phyloP scores from a whole-genome alignment of 2,888 invertebrate genomes.

The Eupithecia abbreviata region DNA sequence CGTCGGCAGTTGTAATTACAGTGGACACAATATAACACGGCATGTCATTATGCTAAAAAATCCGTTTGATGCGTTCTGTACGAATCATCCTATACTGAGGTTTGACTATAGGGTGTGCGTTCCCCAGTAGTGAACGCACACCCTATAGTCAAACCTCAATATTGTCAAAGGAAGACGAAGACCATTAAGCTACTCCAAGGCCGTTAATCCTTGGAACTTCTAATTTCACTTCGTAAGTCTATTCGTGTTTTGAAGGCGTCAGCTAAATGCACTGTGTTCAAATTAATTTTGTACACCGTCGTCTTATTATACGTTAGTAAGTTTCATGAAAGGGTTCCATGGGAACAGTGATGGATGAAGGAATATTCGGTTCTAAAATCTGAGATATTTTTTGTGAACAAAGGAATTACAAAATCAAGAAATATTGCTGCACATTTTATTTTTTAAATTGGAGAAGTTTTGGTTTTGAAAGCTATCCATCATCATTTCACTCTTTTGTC shows the following conservation, averaged over 20 bases:
- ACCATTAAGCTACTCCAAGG: conserved; percentile 30
- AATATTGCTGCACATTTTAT: too few relatives aligned
- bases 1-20: too few relatives aligned
- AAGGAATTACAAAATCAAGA: background rate
- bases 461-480: background rate
- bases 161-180: conserved; percentile 21
- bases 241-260: conserved; percentile 18
- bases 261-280: conserved; percentile 45
- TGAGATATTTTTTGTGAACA: background rate
- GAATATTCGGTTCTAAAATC: background rate
- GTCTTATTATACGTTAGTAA: conserved; percentile 41
- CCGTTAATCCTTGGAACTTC: conserved; percentile 39
- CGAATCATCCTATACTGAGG: background rate
- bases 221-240: conserved; percentile 25
- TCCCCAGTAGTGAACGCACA: too few relatives aligned
- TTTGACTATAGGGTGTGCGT: background rate
- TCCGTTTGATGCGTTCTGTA: too few relatives aligned
- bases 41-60: too few relatives aligned
- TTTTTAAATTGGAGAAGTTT: background rate
- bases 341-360: conserved; percentile 6
- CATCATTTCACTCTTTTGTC: background rate
- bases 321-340: conserved; percentile 18
- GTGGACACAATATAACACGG: too few relatives aligned
- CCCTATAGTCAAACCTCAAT: background rate
- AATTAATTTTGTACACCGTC: conserved; percentile 51